Evolutionary conservation across 2,797 vertebrate genomes (phyloP).

Genomic region (Coregonus suidteri): DNA sequence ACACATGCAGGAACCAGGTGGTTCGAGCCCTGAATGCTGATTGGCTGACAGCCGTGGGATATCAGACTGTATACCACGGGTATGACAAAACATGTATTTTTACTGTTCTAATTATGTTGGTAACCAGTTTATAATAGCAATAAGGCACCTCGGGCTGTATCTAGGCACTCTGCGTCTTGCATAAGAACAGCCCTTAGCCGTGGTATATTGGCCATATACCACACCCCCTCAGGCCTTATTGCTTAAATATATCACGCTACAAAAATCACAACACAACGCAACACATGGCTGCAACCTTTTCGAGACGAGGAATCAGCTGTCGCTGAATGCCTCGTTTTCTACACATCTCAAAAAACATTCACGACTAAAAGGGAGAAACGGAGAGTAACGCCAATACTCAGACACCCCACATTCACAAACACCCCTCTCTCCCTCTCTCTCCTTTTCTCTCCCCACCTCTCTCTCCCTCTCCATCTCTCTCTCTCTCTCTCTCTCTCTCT

Average conservation of each 20-base stretch:
- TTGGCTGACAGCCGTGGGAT: no score
- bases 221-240: no score
- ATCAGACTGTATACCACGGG: not conserved
- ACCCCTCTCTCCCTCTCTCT: not conserved
- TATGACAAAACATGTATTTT: no score
- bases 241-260: not conserved
- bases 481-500: slow-evolving; percentile 23
- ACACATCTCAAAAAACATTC: not conserved
- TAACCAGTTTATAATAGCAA: no score
- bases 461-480: not conserved
- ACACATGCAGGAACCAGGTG: not conserved
- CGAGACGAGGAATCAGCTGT: not conserved
- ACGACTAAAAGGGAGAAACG: not conserved
- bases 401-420: not conserved
- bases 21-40: no score
- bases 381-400: not conserved
- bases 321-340: not conserved
- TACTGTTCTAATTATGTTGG: no score
- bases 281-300: not conserved
- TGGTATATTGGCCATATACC: no score
- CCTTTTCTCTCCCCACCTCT: not conserved
- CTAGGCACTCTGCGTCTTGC: no score
- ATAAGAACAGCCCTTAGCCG: no score
- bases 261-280: not conserved
- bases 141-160: no score